Base-by-base conservation (phyloP, 2,797 vertebrate species). In the Syndactyla subalaris region DNA sequence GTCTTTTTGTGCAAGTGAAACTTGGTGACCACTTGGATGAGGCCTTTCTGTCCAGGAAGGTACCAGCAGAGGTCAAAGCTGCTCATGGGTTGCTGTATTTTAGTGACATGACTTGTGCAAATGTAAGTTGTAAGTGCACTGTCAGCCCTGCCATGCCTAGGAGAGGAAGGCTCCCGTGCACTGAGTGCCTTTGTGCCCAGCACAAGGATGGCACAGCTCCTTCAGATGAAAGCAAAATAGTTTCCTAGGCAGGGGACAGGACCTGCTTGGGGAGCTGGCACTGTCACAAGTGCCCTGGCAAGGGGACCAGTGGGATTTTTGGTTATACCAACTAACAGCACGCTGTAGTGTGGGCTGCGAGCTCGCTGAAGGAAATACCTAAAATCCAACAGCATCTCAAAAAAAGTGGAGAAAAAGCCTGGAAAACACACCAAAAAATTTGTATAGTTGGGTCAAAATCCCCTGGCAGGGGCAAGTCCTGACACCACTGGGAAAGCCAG, bases 281-380 rank as follows among this genome's bases (percentile, higher is more conserved):
- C 32, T 45, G 34, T 34, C 67, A 38, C 6, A 1, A 3, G 32
- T 79, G 57, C 38, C 39, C 27, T 38, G 39, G 21, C 36, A 34
- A 24, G 29, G 61, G 21, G 32, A 75, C 13, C 20, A 43, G 48
- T 1, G 7, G 55, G 16, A 4, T 6, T 48, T 19, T 7, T 66
- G 34, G 30, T 43, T 66, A 8, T 11, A 19, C 49, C 73, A 67
- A 2, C 73, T 20, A n/a, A 17, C 0, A 13, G 49, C 51, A 49
- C 12, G 2, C 14, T 48, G 6, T 20, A 36, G 30, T 26, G 39
- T 57, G 46, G 14, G 17, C 41, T 70, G 55, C 29, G 29, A 52
- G 10, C 0, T 0, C 43, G 45, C 48, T 24, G 45, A 12, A 78
- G 43, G 38, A 36, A 82, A 45, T 21, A 4, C 7, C 5, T 30